Percentiles rank a stretch among this genome's conserved stretches.
Evolutionary conservation across 1,140 invertebrate genomes (phyloP).

Genomic region (Drosophila aff.): DNA sequence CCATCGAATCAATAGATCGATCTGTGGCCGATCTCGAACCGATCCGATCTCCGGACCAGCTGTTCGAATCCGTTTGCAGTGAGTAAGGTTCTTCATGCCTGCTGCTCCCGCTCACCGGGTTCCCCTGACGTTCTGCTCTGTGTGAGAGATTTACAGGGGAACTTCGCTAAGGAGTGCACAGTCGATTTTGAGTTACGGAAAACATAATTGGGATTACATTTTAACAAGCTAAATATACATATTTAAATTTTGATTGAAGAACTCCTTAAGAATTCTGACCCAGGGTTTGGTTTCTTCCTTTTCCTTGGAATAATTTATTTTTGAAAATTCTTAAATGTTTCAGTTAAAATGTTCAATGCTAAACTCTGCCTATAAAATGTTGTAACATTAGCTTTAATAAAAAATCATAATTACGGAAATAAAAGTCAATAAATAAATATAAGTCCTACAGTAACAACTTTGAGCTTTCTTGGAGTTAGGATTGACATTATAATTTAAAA

Average conservation of each 20-base stretch:
- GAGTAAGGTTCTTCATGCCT: conserved; percentile 60
- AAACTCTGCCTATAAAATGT: no score
- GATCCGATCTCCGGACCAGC: conserved; percentile 60
- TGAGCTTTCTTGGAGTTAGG: not conserved
- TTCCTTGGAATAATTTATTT: no score
- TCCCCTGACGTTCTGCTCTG: conserved; percentile 23
- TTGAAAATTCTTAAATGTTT: no score
- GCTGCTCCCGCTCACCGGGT: conserved; percentile 8
- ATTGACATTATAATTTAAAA: not conserved
- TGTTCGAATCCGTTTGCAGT: conserved; percentile 77
- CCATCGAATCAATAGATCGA: conserved; percentile 38
- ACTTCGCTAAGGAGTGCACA: conserved; percentile 1
- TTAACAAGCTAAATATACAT: not conserved
- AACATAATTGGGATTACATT: no score
- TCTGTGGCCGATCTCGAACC: conserved; percentile 34
- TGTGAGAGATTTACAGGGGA: conserved; percentile 30
- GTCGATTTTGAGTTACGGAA: no score
- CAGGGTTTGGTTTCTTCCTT: no score
- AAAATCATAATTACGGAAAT: no score
- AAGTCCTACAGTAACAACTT: no score
- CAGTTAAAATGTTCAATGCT: no score
- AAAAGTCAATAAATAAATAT: no score
- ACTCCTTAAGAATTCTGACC: not conserved
- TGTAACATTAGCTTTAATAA: no score
- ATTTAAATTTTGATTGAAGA: not conserved